A percentile compares a stretch with the other conserved stretches of the same genome.
These are phyloP conservation scores for Hozukius guyotensis DNA, from an alignment of 2,797 vertebrate species.

Conservation along the genomic window DNA sequence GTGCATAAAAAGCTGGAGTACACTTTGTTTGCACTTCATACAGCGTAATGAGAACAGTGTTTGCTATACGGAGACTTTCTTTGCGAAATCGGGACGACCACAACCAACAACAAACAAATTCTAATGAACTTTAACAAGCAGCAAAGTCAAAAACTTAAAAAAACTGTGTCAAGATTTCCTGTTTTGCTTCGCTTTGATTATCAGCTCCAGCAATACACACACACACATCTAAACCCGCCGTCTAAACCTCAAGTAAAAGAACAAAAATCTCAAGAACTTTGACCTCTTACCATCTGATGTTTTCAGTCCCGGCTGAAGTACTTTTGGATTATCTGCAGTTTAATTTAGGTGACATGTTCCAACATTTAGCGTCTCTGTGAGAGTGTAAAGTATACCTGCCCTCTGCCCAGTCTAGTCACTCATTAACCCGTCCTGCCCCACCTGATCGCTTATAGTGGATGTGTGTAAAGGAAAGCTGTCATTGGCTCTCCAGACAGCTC, in stretches of 20 bases:
- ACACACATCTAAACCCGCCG: background rate
- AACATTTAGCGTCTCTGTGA: constrained; percentile 3
- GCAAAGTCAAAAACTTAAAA: background rate
- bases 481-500: background rate
- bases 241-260: background rate
- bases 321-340: constrained; percentile 19
- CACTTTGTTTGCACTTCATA: constrained; percentile 29
- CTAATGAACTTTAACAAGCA: background rate
- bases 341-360: constrained; percentile 18
- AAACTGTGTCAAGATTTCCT: background rate
- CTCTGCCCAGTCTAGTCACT: constrained; percentile 60
- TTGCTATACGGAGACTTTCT: background rate
- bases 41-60: background rate
- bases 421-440: constrained; percentile 68
- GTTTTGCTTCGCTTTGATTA: background rate
- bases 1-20: constrained; percentile 3
- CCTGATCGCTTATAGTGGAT: constrained; percentile 9
- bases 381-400: constrained; percentile 37
- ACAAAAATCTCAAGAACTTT: background rate
- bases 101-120: background rate
- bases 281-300: constrained; percentile 23
- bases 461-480: constrained; percentile 7
- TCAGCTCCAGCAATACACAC: background rate
- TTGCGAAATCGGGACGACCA: background rate
- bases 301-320: background rate